phyloP scores from a whole-genome alignment of 2,113 vertebrate species.

The Perccottus glenii region DNA sequence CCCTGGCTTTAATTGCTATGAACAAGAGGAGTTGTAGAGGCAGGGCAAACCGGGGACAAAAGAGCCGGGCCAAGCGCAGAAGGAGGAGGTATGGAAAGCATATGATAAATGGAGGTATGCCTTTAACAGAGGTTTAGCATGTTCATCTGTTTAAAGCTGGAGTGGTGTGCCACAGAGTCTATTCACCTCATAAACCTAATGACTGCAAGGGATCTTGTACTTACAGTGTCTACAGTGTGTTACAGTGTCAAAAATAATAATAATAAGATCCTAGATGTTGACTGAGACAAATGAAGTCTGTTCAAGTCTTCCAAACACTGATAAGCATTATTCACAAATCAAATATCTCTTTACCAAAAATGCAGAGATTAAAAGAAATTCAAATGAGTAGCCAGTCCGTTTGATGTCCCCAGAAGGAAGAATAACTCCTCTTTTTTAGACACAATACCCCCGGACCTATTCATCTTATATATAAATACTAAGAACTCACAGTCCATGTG shows the following conservation, averaged over 20 bases:
- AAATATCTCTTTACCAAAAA: no score
- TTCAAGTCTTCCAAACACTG: neutral
- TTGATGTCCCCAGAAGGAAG: no score
- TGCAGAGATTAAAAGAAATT: no score
- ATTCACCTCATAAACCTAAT: constrained; percentile 37
- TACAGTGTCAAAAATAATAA: constrained; percentile 13
- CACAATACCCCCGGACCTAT: no score
- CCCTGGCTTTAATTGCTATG: constrained; percentile 84
- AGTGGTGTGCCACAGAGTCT: constrained; percentile 29
- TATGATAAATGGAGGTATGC: constrained; percentile 56
- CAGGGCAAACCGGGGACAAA: constrained; percentile 83
- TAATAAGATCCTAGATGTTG: constrained; percentile 9
- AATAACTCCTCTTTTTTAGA: no score
- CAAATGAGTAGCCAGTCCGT: no score
- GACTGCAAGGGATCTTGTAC: constrained; percentile 37
- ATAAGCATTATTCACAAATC: neutral
- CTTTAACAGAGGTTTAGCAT: constrained; percentile 63
- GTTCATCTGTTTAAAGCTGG: constrained; percentile 50
- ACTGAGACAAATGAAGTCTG: constrained; percentile 7
- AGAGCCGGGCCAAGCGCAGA: constrained; percentile 55
- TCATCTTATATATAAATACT: no score
- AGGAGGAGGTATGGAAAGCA: constrained; percentile 65
- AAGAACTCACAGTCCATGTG: no score
- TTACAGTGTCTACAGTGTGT: constrained; percentile 21
- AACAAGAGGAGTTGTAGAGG: constrained; percentile 83